These are phyloP conservation scores for Xestia sexstrigata DNA, from an alignment of 2,888 invertebrate species.

Conservation along the genomic window DNA sequence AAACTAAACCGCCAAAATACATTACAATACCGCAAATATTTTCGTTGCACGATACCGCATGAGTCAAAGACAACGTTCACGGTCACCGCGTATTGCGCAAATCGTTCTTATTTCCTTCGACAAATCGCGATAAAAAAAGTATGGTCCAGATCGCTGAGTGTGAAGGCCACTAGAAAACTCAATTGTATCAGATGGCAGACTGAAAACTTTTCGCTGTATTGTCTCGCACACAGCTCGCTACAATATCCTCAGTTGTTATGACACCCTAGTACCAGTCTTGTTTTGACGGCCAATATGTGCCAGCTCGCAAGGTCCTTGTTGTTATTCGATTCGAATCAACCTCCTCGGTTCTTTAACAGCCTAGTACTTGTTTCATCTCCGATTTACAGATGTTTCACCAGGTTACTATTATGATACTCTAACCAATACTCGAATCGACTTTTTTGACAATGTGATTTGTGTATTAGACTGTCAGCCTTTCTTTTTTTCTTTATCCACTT, in stretches of 20 bases:
- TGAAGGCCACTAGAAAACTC: slow-evolving; percentile 69
- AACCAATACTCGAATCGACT: neutral
- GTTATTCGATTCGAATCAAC: slow-evolving; percentile 24
- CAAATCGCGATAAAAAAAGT: slow-evolving; percentile 68
- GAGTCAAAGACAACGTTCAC: slow-evolving; percentile 75
- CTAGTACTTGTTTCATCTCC: slow-evolving; percentile 49
- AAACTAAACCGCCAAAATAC: slow-evolving; percentile 38
- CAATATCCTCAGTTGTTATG: slow-evolving; percentile 47
- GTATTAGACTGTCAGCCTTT: neutral
- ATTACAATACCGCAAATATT: slow-evolving; percentile 49
- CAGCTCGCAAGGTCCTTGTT: slow-evolving; percentile 30
- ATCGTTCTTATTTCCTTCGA: slow-evolving; percentile 68
- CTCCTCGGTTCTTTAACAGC: slow-evolving; percentile 28
- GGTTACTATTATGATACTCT: neutral
- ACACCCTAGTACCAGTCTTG: slow-evolving; percentile 48
- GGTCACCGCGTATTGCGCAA: slow-evolving; percentile 77
- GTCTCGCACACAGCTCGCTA: slow-evolving; percentile 17
- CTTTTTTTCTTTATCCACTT: neutral
- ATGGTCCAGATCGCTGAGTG: slow-evolving; percentile 66
- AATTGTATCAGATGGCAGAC: slow-evolving; percentile 48
- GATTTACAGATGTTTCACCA: slow-evolving; percentile 14
- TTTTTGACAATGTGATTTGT: too few relatives aligned
- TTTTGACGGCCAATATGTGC: slow-evolving; percentile 40
- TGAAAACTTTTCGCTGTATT: slow-evolving; percentile 35
- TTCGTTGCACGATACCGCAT: slow-evolving; percentile 54